Evolutionary conservation across 2,113 vertebrate genomes (phyloP), one percentile per base, ranked within the genome.

Genomic region (Tachysurus vachellii): DNA sequence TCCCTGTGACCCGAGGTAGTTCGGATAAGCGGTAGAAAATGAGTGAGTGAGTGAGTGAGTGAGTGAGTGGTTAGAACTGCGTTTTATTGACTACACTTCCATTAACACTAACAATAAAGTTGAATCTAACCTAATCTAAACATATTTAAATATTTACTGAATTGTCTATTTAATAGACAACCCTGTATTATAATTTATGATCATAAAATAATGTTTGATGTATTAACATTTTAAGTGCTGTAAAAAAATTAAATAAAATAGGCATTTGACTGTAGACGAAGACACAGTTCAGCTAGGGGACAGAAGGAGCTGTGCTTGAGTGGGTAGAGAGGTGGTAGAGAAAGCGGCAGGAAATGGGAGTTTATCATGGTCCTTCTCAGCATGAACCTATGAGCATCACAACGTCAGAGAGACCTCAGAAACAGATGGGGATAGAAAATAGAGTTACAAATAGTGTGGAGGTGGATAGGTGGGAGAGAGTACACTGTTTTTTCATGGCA

Each of bases 311-410:
- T 36, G 50, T 64, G 47, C 61, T 16, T 79, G 71, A 21, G 44
- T 57, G 6, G 26, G 79, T 56, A 88, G 68, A 57, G 44, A 76
- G 13, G 28, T 80, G 23, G 28, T 73, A 31, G 53, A 79, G 44
- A 80, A 88, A 84, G 56, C 31, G 12, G 56, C 61, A 86, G 80
- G 80, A 71, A 61, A 56, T 56, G 57, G 47, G 0, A 28, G 50
- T 44, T 85, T 85, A 73, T 89, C 83, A 88, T 83, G 89, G 84
- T 86, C 59, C 44, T 80, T 36, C 71, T 85, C 17, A 13, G n/a
- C 79, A 71, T 47, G 66, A 59, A 59, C 53, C 53, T n/a, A 77
- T 80, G 36, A 70, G n/a, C 64, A 82, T 42, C 31, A 54, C 31
- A 19, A 28, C 26, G 4, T 59, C 23, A 80, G 50, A 82, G 66